A percentile compares a stretch with the other conserved stretches of the same genome.
phyloP scores from a whole-genome alignment of 2,113 vertebrate species.

The Etia nguti region DNA sequence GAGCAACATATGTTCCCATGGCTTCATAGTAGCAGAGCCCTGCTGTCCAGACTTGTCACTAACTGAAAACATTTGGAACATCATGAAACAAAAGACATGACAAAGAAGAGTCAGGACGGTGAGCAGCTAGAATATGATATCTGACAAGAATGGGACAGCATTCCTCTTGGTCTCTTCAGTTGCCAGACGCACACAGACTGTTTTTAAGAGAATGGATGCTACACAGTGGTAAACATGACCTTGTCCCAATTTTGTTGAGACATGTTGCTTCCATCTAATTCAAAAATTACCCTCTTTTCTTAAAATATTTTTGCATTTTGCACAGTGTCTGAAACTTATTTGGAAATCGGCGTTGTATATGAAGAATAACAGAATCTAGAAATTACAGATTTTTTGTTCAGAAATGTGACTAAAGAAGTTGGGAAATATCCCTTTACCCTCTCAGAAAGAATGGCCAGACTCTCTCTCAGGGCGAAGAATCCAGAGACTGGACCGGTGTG shows the following conservation, averaged over 20 bases:
- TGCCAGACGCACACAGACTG: rapidly evolving
- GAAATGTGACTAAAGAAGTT: neutral
- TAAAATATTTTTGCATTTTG: neutral
- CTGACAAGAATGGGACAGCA: neutral
- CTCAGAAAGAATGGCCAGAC: constrained; percentile 83
- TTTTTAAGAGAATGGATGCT: neutral
- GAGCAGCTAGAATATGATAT: neutral
- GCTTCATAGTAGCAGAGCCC: neutral
- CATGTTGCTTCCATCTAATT: neutral
- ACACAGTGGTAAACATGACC: neutral
- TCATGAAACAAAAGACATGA: neutral
- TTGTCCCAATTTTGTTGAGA: neutral
- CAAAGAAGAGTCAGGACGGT: neutral
- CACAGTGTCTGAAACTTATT: neutral
- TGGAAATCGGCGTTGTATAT: rapidly evolving
- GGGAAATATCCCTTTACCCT: constrained; percentile 66
- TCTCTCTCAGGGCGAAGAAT: constrained; percentile 85
- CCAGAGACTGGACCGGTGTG: constrained; percentile 83
- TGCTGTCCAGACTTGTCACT: neutral
- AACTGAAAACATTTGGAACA: neutral
- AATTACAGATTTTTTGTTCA: neutral
- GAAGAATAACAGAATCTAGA: neutral
- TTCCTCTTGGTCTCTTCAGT: neutral
- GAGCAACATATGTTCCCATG: rapidly evolving
- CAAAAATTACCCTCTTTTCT: neutral